A percentile compares a stretch with the other conserved stretches of the same genome.
phyloP scores from a whole-genome alignment of 2,888 invertebrate genomes.

The Tortrix viridana region DNA sequence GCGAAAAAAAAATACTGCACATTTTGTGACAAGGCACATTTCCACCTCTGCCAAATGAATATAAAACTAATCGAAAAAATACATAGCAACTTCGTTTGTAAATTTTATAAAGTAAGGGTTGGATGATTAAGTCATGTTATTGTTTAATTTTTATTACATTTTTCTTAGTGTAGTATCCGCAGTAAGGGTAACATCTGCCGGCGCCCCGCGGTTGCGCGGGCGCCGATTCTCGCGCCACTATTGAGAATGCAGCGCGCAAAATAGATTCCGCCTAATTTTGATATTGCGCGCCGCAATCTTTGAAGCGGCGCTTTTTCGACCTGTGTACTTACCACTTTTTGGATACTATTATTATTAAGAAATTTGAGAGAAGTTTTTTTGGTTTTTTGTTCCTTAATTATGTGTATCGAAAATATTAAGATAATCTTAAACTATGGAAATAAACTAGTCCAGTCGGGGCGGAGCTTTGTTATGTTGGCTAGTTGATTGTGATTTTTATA shows the following conservation, averaged over 20 bases:
- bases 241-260: conserved; percentile 77
- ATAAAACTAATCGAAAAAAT: conserved; percentile 65
- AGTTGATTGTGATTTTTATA: conserved; percentile 77
- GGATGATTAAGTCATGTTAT: conserved; percentile 80
- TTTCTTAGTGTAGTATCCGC: conserved; percentile 78
- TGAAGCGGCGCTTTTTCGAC: conserved; percentile 73
- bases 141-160: conserved; percentile 78
- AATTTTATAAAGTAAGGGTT: conserved; percentile 77
- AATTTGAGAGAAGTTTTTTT: conserved; percentile 65
- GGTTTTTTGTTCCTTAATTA: conserved; percentile 84
- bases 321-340: conserved; percentile 75
- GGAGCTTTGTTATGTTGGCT: conserved; percentile 68
- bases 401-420: conserved; percentile 77
- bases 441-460: conserved; percentile 68
- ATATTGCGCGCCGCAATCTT: conserved; percentile 77
- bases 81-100: conserved; percentile 73
- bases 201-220: conserved; percentile 50
- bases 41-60: conserved; percentile 82
- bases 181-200: conserved; percentile 68
- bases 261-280: conserved; percentile 83
- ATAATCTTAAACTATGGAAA: conserved; percentile 79
- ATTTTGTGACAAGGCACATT: conserved; percentile 83
- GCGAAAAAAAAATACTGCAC: conserved; percentile 60
- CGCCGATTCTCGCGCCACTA: conserved; percentile 61
- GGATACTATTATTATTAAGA: conserved; percentile 73